Evolutionary conservation across 2,888 invertebrate species (phyloP), one percentile per base, ranked within the genome.

Genomic region (Hemithea aestivaria): DNA sequence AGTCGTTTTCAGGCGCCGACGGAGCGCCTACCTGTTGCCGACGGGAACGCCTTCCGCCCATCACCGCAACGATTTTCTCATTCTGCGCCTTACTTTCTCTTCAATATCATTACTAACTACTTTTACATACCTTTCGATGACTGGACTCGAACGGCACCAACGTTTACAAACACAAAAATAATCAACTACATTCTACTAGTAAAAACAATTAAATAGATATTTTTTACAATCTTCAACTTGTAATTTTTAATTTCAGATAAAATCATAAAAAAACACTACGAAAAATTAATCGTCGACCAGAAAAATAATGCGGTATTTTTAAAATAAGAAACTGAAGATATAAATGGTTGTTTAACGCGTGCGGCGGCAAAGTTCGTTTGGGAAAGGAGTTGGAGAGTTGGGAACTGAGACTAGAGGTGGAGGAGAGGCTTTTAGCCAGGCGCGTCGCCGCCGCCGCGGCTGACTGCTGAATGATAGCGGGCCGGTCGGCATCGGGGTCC

Each of bases 41-140:
- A 41, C 76, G 82, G 83, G 65, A 74, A 75, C 85, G 85, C 85
- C 85, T 85, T 83, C 79, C 85, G 85, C 85, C 84, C 84, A 76
- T 82, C 75, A 63, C 51, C 58, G 56, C 58, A 47, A 38, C 48
- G 50, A 54, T 58, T 53, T 62, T 55, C 56, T 50, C 38, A 25
- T 41, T 27, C 36, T 36, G 43, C 32, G 41, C 45, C 35, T 40
- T 28, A 27, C 35, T 16, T 5, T 4, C 12, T 38, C 56, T 62
- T 56, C 41, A 60, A 53, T 45, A 33, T 29, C 10, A 24, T 44
- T 10, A 11, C 8, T 40, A 35, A 26, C 8, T 16, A 16, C 5
- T 5, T 4, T 16, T 5, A 46, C 53, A 25, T 50, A 53, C 53
- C 53, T 22, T 28, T n/a, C 33, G 38, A 30, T 30, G 37, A 25